Evolutionary conservation across 2,888 invertebrate species (phyloP).

Genomic region (Leptinotarsa rubiginosa): DNA sequence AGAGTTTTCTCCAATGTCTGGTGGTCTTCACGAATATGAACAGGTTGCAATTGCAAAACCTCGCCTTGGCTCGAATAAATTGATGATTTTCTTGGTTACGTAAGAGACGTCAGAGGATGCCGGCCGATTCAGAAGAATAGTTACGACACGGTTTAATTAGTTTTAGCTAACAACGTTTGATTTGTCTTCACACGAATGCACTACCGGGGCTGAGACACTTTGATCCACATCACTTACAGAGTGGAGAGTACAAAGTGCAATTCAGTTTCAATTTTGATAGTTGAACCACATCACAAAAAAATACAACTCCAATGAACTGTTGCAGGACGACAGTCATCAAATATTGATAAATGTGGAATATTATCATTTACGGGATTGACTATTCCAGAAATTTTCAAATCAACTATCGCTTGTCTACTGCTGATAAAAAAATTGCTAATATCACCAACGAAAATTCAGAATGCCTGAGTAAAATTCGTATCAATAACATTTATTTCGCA

Average conservation of each 20-base stretch:
- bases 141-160: constrained; percentile 18
- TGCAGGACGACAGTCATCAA: too few species aligned
- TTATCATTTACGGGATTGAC: too few species aligned
- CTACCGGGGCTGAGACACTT: neutral
- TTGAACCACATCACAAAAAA: too few species aligned
- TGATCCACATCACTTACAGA: neutral
- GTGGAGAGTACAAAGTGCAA: neutral
- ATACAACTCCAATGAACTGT: too few species aligned
- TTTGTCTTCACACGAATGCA: constrained; percentile 2
- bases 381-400: too few species aligned
- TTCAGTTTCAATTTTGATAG: too few species aligned
- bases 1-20: neutral
- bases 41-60: constrained; percentile 19
- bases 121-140: constrained; percentile 1
- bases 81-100: neutral
- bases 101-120: constrained; percentile 5
- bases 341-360: too few species aligned
- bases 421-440: too few species aligned
- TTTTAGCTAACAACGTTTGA: neutral
- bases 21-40: neutral
- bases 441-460: too few species aligned
- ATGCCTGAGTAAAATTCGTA: too few species aligned
- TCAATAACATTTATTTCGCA: too few species aligned
- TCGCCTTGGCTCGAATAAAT: constrained; percentile 21
- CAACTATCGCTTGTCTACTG: too few species aligned